Conservation (phyloP, 64 coral and sea anemone genomes). For the Pocillopora damicornis region DNA sequence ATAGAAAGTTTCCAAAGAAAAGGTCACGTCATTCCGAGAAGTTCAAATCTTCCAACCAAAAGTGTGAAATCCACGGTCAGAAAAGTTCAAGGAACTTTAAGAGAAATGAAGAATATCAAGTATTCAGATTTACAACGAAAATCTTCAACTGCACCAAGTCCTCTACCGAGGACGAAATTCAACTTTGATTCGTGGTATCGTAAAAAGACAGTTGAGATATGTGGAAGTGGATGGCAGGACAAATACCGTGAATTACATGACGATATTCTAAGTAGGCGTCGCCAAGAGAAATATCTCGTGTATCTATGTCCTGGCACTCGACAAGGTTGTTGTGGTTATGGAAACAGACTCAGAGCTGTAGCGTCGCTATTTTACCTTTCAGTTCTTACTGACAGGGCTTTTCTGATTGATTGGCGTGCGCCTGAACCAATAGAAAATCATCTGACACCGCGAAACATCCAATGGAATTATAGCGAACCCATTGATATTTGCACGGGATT, state of each 20-base stretch:
- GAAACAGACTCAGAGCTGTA: slow-evolving; percentile 48
- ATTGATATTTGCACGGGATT: slow-evolving; percentile 44
- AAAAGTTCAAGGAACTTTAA: background rate
- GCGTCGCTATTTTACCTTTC: slow-evolving; percentile 52
- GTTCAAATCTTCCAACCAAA: background rate
- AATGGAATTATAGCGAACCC: slow-evolving; percentile 46
- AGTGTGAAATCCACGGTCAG: no score
- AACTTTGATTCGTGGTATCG: slow-evolving; percentile 10
- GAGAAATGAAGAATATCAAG: no score
- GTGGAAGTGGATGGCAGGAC: slow-evolving; percentile 59
- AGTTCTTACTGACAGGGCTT: slow-evolving; percentile 50
- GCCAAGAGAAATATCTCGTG: slow-evolving; percentile 28
- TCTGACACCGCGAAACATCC: slow-evolving; percentile 32
- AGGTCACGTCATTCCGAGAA: background rate
- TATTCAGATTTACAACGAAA: background rate
- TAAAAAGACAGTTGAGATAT: slow-evolving; percentile 9
- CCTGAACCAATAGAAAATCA: slow-evolving; percentile 69
- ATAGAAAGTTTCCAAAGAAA: background rate
- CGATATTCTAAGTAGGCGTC: slow-evolving; percentile 13
- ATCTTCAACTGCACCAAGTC: background rate
- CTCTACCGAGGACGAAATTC: background rate
- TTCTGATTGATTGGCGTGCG: slow-evolving; percentile 58
- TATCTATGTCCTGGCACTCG: slow-evolving; percentile 51
- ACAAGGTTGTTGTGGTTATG: slow-evolving; percentile 62
- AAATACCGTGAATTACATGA: slow-evolving; percentile 40